Base-by-base conservation (phyloP, 2,797 vertebrate species). In the Alcedo atthis region DNA sequence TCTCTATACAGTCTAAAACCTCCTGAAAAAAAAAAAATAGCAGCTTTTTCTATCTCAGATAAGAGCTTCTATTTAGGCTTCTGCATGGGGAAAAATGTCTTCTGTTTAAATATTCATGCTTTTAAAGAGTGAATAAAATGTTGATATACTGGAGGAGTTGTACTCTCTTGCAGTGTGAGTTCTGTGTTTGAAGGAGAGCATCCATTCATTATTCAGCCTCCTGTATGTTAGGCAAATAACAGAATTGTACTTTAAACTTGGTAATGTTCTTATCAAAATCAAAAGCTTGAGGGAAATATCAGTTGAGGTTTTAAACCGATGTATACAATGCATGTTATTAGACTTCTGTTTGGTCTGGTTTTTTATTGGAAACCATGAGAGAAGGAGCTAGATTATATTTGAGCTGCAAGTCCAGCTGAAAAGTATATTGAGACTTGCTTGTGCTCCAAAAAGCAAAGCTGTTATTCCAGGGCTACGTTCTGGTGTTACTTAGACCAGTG, bases 1-100 rank as follows among this genome's bases (percentile, higher is more conserved):
- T 97, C 97, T 98, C 97, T 97, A 81, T 93, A 95, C 91, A 95
- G 96, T 95, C 92, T 95, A 92, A 97, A 98, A 96, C 81, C 97
- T 95, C 95, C 93, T 90, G 35, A 8, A 7, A 9, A 59, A 88
- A 85, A 90, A 95, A 80, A 89, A 93, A 75, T 73, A 90, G 81
- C 87, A 93, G 96, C 87, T 96, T 96, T 97, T 94, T 94, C 95
- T 97, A 74, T 94, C 95, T 87, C 87, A 90, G 94, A 96, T 94
- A 97, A 97, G 96, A 89, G 94, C 81, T 94, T 97, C 96, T 96
- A 95, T 97, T 96, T 95, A 96, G 85, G 88, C 67, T 96, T 89
- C 90, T 94, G 87, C 74, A 57, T 96, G 92, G 94, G 91, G 30
- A 76, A 83, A 93, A 93, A 95, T 90, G 64, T 92, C 92, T 93